Evolutionary conservation across 2,113 vertebrate species (phyloP).

Genomic region (Pica pica): DNA sequence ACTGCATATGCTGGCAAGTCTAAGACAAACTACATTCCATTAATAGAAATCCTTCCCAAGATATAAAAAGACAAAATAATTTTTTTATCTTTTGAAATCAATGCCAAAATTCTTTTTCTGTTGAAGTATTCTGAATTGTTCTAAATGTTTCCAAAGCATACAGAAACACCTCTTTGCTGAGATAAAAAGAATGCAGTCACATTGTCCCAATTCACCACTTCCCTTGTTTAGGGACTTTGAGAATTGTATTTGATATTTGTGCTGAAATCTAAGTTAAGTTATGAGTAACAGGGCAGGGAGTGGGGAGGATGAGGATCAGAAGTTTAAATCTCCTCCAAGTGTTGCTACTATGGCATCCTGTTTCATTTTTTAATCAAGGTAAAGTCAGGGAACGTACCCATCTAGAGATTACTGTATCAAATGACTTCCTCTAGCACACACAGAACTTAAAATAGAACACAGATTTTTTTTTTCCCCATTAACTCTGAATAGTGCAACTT

Average conservation of each 20-base stretch:
- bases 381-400: neutral
- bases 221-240: neutral
- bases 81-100: neutral
- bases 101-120: neutral
- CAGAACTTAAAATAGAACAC: neutral
- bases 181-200: neutral
- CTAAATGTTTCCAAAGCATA: neutral
- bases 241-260: neutral
- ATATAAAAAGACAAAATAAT: neutral
- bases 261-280: neutral
- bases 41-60: neutral
- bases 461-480: neutral
- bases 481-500: conserved; percentile 67
- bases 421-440: neutral
- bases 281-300: neutral
- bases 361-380: neutral
- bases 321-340: neutral
- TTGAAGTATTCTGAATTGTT: neutral
- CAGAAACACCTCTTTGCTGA: neutral
- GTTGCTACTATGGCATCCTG: neutral
- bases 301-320: neutral
- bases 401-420: neutral
- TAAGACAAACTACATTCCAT: neutral
- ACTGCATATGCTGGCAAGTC: fast-evolving
- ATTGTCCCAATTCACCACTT: neutral